A percentile compares a stretch with the other conserved stretches of the same genome.
Evolutionary conservation across 2,888 invertebrate genomes (phyloP).

Genomic region (Byasa hedistus): DNA sequence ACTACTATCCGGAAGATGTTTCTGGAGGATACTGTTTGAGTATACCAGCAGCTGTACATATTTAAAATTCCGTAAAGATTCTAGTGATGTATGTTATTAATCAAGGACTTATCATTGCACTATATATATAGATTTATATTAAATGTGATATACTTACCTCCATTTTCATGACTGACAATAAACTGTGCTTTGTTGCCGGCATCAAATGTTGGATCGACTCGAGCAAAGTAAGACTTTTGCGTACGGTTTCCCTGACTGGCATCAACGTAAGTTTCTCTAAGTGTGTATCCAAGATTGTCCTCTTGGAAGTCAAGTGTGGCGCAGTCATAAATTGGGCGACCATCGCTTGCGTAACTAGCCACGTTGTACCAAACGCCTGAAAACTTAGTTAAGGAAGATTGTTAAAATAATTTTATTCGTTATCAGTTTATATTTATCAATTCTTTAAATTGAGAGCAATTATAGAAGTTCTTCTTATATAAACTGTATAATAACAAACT

Average conservation of each 20-base stretch:
- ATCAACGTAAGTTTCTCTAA: slow-evolving; percentile 64
- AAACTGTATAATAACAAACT: too few relatives aligned
- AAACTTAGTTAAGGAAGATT: slow-evolving; percentile 56
- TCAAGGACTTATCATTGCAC: too few relatives aligned
- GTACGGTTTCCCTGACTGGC: slow-evolving; percentile 59
- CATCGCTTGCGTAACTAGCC: slow-evolving; percentile 68
- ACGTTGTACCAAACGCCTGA: slow-evolving; percentile 72
- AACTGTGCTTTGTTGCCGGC: slow-evolving; percentile 67
- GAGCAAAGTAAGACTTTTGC: slow-evolving; percentile 67
- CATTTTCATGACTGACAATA: slow-evolving; percentile 67
- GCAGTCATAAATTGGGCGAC: slow-evolving; percentile 62
- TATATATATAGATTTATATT: too few relatives aligned
- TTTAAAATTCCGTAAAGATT: too few relatives aligned
- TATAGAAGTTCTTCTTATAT: too few relatives aligned
- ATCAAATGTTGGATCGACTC: slow-evolving; percentile 71
- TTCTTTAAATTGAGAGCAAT: too few relatives aligned
- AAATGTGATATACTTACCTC: slow-evolving; percentile 46
- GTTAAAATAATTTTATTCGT: too few relatives aligned
- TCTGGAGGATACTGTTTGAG: too few relatives aligned
- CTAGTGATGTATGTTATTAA: too few relatives aligned
- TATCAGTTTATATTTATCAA: too few relatives aligned
- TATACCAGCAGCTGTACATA: too few relatives aligned
- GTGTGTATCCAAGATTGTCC: slow-evolving; percentile 67
- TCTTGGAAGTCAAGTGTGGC: slow-evolving; percentile 67
- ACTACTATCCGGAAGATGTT: too few relatives aligned